A percentile compares a stretch with the other conserved stretches of the same genome.
These are phyloP conservation scores for Drosophila subobscura DNA, from an alignment of 1,140 invertebrate genomes.

Conservation along the genomic window DNA sequence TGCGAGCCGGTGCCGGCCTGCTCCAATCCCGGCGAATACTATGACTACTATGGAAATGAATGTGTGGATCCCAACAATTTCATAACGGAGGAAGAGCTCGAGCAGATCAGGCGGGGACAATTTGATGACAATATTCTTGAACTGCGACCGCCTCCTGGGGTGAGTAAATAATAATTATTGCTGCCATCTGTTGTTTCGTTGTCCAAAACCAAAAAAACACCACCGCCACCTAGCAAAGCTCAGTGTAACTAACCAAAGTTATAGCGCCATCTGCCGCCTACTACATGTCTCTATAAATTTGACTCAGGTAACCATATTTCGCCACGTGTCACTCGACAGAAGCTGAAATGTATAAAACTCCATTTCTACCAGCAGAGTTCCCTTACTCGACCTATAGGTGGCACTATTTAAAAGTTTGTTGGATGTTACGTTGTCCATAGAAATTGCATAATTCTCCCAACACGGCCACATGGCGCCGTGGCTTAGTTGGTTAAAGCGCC, in stretches of 20 bases:
- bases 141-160: slow-evolving; percentile 15
- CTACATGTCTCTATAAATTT: neutral
- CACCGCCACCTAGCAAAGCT: too few species aligned
- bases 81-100: slow-evolving; percentile 55
- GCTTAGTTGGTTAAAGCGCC: slow-evolving; percentile 87
- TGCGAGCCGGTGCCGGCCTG: slow-evolving; percentile 54
- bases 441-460: neutral
- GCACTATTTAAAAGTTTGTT: neutral
- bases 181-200: neutral
- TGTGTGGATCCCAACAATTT: slow-evolving; percentile 48
- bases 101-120: slow-evolving; percentile 45
- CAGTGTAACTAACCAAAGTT: too few species aligned
- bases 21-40: slow-evolving; percentile 28
- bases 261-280: neutral
- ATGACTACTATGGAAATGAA: slow-evolving; percentile 66
- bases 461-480: slow-evolving; percentile 83
- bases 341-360: too few species aligned
- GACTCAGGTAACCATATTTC: too few species aligned
- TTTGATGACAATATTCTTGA: slow-evolving; percentile 55
- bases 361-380: too few species aligned
- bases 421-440: neutral
- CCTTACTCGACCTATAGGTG: too few species aligned
- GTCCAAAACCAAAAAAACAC: too few species aligned
- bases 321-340: too few species aligned
- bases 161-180: slow-evolving; percentile 6